Evolutionary conservation across 2,797 vertebrate species (phyloP), one percentile per base, ranked within the genome.

Genomic region (Poeciliopsis presidionis): DNA sequence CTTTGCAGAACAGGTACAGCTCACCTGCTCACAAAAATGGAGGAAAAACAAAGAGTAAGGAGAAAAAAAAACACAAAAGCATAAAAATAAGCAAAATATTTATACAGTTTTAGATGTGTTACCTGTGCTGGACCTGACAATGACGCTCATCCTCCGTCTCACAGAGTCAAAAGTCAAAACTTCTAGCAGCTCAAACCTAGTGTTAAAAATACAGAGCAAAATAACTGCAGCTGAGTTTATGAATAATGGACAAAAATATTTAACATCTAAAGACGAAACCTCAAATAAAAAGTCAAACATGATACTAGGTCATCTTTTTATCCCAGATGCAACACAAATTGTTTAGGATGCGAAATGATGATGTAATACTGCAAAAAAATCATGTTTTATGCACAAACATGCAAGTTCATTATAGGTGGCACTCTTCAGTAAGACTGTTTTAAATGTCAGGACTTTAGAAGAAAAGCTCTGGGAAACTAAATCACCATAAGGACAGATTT

Each of bases 81-180:
- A 63, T 5, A 53, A 1, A 43, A 25, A 72, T 1, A 41, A 5
- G 1, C 18, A 5, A 16, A 0, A 72, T 0, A 57, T 8, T 1
- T 65, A 39, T 4, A 14, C 0, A 46, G n/a, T 0, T 4, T 73
- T 20, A 61, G 20, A 53, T 47, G 16, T 16, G 2, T 86, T 96
- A 99, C 98, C 98, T 91, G 95, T 81, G 80, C 80, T 80, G 71
- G 96, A 95, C 78, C 93, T 96, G 85, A 99, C 98, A 0, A 99
- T 98, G 18, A 99, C 97, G 39, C 98, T 99, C 98, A 99, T 99
- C 82, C 98, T 95, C 57, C 98, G 95, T 75, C 98, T 95, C 75
- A 99, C 98, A 0, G 98, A 98, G 92, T 99, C 98, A 71, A 99
- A 99, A 47, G 96, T 98, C 89, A 99, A 90, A 86, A 97, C 94